These are phyloP conservation scores for Hippocampus abdominalis DNA, from an alignment of 2,113 vertebrate genomes.

Conservation along the genomic window DNA sequence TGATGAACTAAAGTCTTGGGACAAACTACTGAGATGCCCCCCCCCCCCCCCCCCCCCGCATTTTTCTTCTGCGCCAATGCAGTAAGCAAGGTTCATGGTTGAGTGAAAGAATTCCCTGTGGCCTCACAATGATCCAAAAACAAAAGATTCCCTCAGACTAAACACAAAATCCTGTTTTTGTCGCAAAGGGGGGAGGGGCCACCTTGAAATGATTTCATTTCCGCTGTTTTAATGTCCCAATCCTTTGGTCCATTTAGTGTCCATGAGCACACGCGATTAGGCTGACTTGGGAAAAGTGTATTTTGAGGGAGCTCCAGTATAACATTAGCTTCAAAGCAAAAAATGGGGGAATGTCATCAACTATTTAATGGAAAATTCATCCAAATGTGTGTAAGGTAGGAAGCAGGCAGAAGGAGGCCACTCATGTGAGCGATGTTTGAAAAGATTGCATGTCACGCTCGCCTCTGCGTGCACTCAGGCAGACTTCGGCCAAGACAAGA, in stretches of 20 bases:
- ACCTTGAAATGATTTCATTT: not conserved
- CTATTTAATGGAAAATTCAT: not conserved
- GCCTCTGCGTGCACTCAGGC: conserved; percentile 82
- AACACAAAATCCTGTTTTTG: not conserved
- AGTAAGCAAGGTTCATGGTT: not conserved
- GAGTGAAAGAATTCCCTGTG: not conserved
- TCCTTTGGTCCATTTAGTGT: conserved; percentile 1
- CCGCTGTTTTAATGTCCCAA: not conserved
- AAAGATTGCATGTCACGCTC: conserved; percentile 50
- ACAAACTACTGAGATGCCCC: not conserved
- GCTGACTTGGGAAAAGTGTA: not conserved
- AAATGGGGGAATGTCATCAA: not conserved
- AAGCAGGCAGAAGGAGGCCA: not conserved
- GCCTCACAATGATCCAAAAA: not conserved
- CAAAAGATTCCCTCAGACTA: not conserved
- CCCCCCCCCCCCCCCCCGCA: fast-evolving
- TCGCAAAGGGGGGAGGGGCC: not conserved
- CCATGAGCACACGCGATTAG: not conserved
- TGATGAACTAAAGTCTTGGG: not conserved
- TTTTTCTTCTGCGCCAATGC: not conserved
- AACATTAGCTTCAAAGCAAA: too few relatives aligned
- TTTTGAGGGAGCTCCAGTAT: not conserved
- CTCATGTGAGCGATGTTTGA: conserved; percentile 25
- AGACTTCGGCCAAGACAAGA: conserved; percentile 83
- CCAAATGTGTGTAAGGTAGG: not conserved